phyloP scores from a whole-genome alignment of 2,797 vertebrate species.

The Linurgus olivaceus region DNA sequence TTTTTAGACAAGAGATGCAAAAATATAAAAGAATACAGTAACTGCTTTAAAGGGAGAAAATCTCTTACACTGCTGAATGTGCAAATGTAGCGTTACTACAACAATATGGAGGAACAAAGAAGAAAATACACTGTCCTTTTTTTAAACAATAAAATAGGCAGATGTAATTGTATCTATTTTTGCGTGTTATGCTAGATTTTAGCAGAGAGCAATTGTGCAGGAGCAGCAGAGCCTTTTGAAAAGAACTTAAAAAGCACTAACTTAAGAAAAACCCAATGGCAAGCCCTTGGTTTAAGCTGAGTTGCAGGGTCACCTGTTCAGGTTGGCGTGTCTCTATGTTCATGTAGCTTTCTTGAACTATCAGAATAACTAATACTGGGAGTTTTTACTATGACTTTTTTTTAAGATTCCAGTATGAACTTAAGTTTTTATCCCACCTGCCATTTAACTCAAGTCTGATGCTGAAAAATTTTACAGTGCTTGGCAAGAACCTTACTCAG shows the following conservation, averaged over 20 bases:
- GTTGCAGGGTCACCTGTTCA: neutral
- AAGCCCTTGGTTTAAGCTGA: neutral
- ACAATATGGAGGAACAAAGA: neutral
- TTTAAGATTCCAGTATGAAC: neutral
- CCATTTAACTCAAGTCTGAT: neutral
- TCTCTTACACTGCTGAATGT: neutral
- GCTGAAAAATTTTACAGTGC: neutral
- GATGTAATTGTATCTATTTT: neutral
- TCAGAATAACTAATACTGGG: neutral
- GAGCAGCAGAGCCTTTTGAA: neutral
- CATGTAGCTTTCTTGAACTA: accelerated
- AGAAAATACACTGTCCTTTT: neutral
- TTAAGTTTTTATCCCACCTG: neutral
- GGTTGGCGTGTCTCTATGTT: neutral
- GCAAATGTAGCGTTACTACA: neutral
- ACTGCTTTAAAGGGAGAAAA: neutral
- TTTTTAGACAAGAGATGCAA: neutral
- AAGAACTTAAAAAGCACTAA: neutral
- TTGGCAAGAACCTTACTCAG: neutral
- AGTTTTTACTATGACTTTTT: neutral
- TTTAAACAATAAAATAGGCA: neutral
- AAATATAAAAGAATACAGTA: neutral
- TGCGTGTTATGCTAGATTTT: neutral
- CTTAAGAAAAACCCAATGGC: neutral
- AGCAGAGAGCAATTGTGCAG: neutral